Base-by-base conservation (phyloP, 2,888 invertebrate species). In the Drosophila nr. perissopoda region DNA sequence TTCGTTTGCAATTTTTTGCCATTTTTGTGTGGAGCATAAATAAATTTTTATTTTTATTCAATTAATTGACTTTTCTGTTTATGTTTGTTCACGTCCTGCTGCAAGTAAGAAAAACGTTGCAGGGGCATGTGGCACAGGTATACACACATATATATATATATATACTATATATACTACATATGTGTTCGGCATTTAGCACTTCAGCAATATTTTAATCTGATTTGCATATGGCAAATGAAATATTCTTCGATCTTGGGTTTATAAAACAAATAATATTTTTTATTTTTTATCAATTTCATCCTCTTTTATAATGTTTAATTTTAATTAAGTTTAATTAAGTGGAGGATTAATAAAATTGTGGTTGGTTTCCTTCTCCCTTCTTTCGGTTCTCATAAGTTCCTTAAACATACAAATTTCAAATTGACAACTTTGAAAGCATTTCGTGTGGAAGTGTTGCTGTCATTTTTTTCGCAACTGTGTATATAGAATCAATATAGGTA, bases 21-120 rank as follows among this genome's bases (percentile, higher is more conserved):
- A 11, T 54, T 56, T 66, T 51, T 65, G 33, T 64, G 25, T 42
- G 34, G 52, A 34, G 59, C 38, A 58, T 60, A 81, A 81, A 71
- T 74, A 74, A 71, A 78, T 61, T 74, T 45, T 59, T 80, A 65
- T 80, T 72, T 83, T 78, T 65, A 88, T 80, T 83, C 83, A 83
- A 83, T 88, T 83, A 83, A 86, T 80, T 83, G 86, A 83, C 83
- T 86, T 85, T 71, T 70, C 69, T 76, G 73, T 69, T 80, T 78
- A 67, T 73, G 62, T 71, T 62, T 80, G 69, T 69, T 58, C 33
- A 68, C 56, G 45, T 67, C 56, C 66, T 67, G 59, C 21, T 40
- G 67, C 51, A 36, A 25, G 34, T 29, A 51, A 52, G 6, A 29
- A 16, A 27, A 8, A 21, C 33, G 45, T n/a, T 2, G 11, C 5